Base-by-base conservation (phyloP, 1,140 invertebrate species). In the Anastatus disparis region DNA sequence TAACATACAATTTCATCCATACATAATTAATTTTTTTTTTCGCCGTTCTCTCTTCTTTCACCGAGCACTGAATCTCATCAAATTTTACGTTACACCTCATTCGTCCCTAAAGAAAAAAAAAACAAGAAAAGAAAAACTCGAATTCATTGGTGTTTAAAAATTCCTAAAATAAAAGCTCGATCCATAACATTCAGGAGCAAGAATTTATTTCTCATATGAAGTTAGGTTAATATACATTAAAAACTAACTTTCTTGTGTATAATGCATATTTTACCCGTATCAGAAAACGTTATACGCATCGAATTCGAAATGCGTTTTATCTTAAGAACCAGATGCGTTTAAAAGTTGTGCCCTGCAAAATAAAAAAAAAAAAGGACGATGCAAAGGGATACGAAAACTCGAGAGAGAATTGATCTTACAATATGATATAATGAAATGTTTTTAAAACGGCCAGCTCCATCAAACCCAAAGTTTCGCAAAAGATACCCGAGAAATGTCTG, bases 91-190 rank as follows among this genome's bases (percentile, higher is more conserved):
- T 38, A 17, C 40, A 13, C 13, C 20, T 40, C 7, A 53, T 15
- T 50, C 29, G 55, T 38, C 3, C 7, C 4, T 35, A 35, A 35
- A 10, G 31, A 6, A 35, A 35, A 35, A 35, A 6, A 35, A 35
- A 35, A 10, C 31, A 35, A 35, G 10, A 35, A 35, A 35, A 35
- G 31, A 35, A 35, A 35, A 31, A 24, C 29, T 22, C 53, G 52
- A 66, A 66, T 66, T 48, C 40, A 27, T 56, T 58, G 24, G 10
- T 22, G 40, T n/a, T n/a, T n/a, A 20, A 58, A 40, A 58, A 56
- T n/a, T n/a, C 13, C 8, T 46, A 46, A 66, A 58, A 35, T 56
- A 46, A 68, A 67, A 68, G 31, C 9, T 40, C 42, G 65, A 68
- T 68, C 44, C 7, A 38, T 35, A 35, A 4, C 42, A 48, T 24